Conservation (phyloP, 2,888 invertebrate genomes). For the Microctonus hyperodae region DNA sequence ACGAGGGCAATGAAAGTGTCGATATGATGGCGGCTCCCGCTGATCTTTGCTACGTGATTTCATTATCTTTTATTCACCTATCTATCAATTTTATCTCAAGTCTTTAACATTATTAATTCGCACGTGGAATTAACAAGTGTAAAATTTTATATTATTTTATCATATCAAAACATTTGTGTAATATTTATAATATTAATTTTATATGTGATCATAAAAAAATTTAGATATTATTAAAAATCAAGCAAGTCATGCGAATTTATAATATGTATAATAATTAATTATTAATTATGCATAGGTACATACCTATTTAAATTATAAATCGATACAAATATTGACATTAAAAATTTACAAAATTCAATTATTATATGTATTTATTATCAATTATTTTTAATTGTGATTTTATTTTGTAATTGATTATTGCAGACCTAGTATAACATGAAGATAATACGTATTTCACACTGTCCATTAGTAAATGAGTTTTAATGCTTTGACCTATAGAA, state of each 20-base stretch:
- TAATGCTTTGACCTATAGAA: not conserved
- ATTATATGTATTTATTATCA: too few relatives aligned
- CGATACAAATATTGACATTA: too few relatives aligned
- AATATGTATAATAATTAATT: not conserved
- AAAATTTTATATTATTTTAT: not conserved
- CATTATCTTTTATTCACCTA: not conserved
- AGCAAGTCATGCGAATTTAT: not conserved
- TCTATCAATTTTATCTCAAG: not conserved
- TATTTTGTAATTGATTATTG: not conserved
- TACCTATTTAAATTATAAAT: too few relatives aligned
- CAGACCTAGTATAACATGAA: not conserved
- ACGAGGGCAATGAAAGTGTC: slow-evolving; percentile 51
- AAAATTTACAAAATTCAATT: too few relatives aligned
- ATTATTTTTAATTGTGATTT: too few relatives aligned
- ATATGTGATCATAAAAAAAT: not conserved
- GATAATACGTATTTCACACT: not conserved
- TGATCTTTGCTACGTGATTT: slow-evolving; percentile 12
- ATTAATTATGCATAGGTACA: too few relatives aligned
- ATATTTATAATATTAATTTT: not conserved
- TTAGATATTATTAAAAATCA: not conserved
- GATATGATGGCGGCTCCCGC: slow-evolving; percentile 26
- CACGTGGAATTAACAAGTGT: slow-evolving; percentile 1
- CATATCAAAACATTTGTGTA: too few relatives aligned
- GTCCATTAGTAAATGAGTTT: not conserved
- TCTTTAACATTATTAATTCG: not conserved